Evolutionary conservation across 1,140 invertebrate genomes (phyloP).

Genomic region (Odontomachus brunneus): DNA sequence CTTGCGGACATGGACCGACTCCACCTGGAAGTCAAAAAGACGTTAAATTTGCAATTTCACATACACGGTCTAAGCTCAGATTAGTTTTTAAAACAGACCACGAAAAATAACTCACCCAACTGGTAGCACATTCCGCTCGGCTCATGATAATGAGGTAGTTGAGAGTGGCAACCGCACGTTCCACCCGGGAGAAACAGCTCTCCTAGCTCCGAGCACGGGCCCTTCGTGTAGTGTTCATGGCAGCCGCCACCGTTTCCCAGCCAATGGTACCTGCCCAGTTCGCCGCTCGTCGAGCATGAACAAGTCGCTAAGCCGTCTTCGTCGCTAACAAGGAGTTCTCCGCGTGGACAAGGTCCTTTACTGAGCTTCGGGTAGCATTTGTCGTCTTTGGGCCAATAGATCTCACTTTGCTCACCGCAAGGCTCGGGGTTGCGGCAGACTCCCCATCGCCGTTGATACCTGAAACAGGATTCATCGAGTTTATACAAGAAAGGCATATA

Average conservation of each 20-base stretch:
- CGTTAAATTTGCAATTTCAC: not conserved
- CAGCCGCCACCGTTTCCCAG: constrained; percentile 87
- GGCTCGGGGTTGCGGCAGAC: constrained; percentile 88
- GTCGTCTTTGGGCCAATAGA: constrained; percentile 90
- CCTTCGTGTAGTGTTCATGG: constrained; percentile 91
- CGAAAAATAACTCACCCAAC: constrained; percentile 88
- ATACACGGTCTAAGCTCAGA: too few species aligned
- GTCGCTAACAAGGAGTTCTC: constrained; percentile 87
- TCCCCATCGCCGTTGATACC: constrained; percentile 87
- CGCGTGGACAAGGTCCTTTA: constrained; percentile 91
- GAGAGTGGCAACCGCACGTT: constrained; percentile 89
- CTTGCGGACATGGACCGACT: constrained; percentile 89
- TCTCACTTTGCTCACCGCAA: constrained; percentile 87
- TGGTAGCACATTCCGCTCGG: constrained; percentile 90
- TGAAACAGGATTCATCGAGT: not conserved
- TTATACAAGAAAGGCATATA: not conserved
- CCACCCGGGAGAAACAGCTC: constrained; percentile 91
- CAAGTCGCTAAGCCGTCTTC: constrained; percentile 88
- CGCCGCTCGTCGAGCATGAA: constrained; percentile 84
- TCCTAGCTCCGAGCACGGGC: constrained; percentile 90
- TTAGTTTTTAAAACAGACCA: not conserved
- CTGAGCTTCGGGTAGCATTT: constrained; percentile 90
- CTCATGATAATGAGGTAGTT: constrained; percentile 90
- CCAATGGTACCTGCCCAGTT: constrained; percentile 85
- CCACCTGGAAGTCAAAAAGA: constrained; percentile 83